Conservation (phyloP, 2,113 vertebrate genomes). For the Tachysurus vachellii region DNA sequence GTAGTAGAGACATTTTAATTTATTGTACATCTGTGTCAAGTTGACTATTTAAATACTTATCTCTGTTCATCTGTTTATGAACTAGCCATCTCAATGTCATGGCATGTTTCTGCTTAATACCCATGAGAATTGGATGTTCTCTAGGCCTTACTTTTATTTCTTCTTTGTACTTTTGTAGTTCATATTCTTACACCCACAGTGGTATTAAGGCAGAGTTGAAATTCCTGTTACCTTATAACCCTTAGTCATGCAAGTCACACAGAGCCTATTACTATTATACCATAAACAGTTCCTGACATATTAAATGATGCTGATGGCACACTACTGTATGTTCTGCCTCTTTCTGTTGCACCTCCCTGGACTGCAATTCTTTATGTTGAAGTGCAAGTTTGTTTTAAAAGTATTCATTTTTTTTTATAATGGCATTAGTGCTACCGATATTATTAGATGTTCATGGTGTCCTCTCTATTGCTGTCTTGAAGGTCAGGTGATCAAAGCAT, state of each 20-base stretch:
- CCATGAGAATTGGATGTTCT: background rate
- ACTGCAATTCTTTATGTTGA: background rate
- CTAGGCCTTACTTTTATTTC: background rate
- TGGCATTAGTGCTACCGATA: background rate
- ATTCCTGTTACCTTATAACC: conserved; percentile 15
- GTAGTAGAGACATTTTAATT: background rate
- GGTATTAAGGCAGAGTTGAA: background rate
- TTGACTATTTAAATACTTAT: background rate
- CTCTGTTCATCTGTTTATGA: background rate
- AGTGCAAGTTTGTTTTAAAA: background rate
- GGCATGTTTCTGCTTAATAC: background rate
- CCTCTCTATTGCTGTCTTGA: conserved; percentile 44
- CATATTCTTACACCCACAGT: background rate
- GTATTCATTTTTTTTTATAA: background rate
- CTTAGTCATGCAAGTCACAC: conserved; percentile 16
- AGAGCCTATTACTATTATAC: background rate
- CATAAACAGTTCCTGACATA: background rate
- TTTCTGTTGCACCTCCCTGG: background rate
- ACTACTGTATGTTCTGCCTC: background rate
- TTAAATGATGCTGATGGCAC: background rate
- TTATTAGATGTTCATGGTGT: background rate
- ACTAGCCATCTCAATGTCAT: background rate
- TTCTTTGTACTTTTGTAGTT: background rate
- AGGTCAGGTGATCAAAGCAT: conserved; percentile 95
- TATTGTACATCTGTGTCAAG: background rate